These are phyloP conservation scores for Drosophila kikkawai DNA, from an alignment of 1,140 invertebrate species.

Conservation along the genomic window DNA sequence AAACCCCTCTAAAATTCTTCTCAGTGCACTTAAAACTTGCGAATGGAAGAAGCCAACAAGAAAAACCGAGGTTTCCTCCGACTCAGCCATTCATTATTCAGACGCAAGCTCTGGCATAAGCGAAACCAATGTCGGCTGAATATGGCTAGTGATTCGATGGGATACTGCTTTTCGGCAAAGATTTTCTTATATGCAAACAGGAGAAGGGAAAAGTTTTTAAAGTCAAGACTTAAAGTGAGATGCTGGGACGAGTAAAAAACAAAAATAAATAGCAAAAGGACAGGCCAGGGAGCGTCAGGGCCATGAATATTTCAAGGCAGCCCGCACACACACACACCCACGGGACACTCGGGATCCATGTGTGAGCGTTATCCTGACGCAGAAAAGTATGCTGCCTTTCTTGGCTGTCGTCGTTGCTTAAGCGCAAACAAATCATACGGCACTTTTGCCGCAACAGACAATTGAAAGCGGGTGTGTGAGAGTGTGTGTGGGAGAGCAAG, in stretches of 20 bases:
- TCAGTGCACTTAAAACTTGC: constrained; percentile 26
- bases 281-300: constrained; percentile 31
- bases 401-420: constrained; percentile 63
- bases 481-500: constrained; percentile 1
- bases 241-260: constrained; percentile 30
- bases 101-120: constrained; percentile 41
- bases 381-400: constrained; percentile 51
- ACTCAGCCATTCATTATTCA: constrained; percentile 56
- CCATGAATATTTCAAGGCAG: constrained; percentile 70
- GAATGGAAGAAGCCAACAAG: constrained; percentile 27
- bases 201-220: constrained; percentile 33
- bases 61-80: constrained; percentile 34
- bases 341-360: not conserved
- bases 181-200: constrained; percentile 49
- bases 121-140: constrained; percentile 53
- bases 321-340: not conserved
- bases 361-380: constrained; percentile 27
- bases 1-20: not conserved
- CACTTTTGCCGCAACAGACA: constrained; percentile 66
- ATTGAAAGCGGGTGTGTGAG: constrained; percentile 62
- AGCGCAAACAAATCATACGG: constrained; percentile 78
- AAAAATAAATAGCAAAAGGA: constrained; percentile 35
- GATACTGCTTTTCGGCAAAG: constrained; percentile 14
- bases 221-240: constrained; percentile 42
- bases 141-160: constrained; percentile 44